phyloP scores from a whole-genome alignment of 2,888 invertebrate genomes.

The Schizaphis graminum region DNA sequence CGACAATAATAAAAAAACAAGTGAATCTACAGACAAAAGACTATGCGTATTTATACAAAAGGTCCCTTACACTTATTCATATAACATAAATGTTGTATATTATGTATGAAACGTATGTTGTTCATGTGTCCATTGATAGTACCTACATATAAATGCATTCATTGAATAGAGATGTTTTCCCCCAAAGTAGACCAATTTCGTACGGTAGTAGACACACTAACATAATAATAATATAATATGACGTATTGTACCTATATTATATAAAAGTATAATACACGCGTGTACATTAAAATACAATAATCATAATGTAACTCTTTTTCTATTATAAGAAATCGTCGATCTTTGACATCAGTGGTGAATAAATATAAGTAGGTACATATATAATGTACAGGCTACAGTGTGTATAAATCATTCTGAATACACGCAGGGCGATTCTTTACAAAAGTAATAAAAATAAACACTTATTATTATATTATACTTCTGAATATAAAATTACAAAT shows the following conservation, averaged over 20 bases:
- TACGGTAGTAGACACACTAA: conserved; percentile 42
- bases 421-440: not conserved
- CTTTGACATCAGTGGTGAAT: conserved; percentile 10
- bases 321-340: conserved; percentile 19
- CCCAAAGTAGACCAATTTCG: conserved; percentile 57
- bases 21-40: conserved; percentile 57
- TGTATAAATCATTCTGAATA: not conserved
- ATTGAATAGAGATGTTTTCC: conserved; percentile 56
- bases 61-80: conserved; percentile 42
- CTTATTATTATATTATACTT: not conserved
- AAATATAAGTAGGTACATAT: not conserved
- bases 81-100: not conserved
- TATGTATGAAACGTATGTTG: conserved; percentile 29
- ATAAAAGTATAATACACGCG: not conserved
- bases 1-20: conserved; percentile 25
- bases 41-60: conserved; percentile 36
- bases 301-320: conserved; percentile 17
- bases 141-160: not conserved
- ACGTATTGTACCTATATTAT: not conserved
- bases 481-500: not conserved
- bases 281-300: conserved; percentile 4
- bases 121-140: conserved; percentile 23
- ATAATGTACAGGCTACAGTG: not conserved
- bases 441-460: not conserved
- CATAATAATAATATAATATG: conserved; percentile 13